Conservation (phyloP, 2,113 vertebrate species). For the Eupsittula cactorum region DNA sequence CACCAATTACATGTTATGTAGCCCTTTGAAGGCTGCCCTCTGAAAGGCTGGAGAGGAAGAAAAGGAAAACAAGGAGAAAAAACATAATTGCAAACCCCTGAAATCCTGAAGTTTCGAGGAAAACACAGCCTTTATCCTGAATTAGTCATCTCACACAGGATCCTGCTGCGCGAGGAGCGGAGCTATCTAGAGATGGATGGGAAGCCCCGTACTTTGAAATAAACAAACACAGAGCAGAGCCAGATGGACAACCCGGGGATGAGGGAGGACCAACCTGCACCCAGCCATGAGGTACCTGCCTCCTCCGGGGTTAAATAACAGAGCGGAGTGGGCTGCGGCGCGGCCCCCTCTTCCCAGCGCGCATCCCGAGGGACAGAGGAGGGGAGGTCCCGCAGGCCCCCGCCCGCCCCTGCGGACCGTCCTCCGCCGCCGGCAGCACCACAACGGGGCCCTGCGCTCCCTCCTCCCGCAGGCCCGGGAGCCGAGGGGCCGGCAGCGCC, state of each 20-base stretch:
- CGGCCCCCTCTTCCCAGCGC: background rate
- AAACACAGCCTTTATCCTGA: background rate
- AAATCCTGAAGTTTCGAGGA: background rate
- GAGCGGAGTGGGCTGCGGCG: background rate
- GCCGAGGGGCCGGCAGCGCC: background rate
- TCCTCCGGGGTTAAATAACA: background rate
- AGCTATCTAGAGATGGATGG: fast-evolving
- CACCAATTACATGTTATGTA: fast-evolving
- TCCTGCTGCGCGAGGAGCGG: fast-evolving
- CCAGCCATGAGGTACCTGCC: background rate
- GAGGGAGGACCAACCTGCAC: background rate
- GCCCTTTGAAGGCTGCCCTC: background rate
- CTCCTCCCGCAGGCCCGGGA: background rate
- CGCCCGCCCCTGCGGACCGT: background rate
- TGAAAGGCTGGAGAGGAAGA: background rate
- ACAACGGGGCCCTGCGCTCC: too few relatives aligned
- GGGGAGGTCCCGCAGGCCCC: background rate
- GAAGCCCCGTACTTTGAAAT: background rate
- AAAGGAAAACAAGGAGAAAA: background rate
- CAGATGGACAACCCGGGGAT: fast-evolving
- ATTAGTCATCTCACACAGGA: background rate
- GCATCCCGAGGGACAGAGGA: background rate
- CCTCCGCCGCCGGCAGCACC: background rate
- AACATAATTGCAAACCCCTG: background rate
- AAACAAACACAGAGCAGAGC: background rate